Base-by-base conservation (phyloP, 2,797 vertebrate genomes). In the Pipistrellus nathusii region DNA sequence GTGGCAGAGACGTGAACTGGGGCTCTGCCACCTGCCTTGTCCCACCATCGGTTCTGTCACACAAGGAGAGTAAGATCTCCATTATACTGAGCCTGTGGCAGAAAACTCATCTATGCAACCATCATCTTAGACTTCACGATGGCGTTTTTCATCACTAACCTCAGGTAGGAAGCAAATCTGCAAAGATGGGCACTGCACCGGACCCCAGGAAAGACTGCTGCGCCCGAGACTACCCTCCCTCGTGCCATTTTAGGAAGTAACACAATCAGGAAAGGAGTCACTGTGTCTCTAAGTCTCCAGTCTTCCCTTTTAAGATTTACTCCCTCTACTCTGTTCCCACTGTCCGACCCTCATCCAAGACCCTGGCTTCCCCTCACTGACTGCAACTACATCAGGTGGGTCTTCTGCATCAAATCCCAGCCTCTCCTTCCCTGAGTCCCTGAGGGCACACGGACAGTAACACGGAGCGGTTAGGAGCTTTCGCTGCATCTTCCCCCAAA, bases 361-460 rank as follows among this genome's bases (percentile, higher is more conserved):
- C n/a, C 57, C 76, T 62, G 53, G 64, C 57, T 85, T 68, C 41
- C 48, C 21, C 30, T 20, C 11, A 41, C 4, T 73, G 30, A 78
- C 35, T 21, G 41, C 6, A n/a, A 5, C 25, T 21, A 44, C 14
- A 27, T 84, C 51, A 8, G 30, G 57, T 38, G 48, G 15, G 44
- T 64, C 32, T 81, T 69, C 77, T 46, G 9, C 62, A 35, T 35
- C 1, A 12, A 51, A 75, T 2, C 38, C 32, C 9, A 57, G 48
- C 13, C 14, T 53, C 64, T 66, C 23, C 27, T 57, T 55, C 55
- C 5, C 12, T 8, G 17, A 23, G 48, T 6, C 66, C 27, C 20
- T 0, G 0, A 76, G 35, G 3, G 7, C 4, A 9, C 21, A 51
- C 8, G 57, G 27, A 69, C 12, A 57, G 38, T 0, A 23, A 1